These are phyloP conservation scores for Drosophila antonietae DNA, from an alignment of 2,888 invertebrate species.

Conservation along the genomic window DNA sequence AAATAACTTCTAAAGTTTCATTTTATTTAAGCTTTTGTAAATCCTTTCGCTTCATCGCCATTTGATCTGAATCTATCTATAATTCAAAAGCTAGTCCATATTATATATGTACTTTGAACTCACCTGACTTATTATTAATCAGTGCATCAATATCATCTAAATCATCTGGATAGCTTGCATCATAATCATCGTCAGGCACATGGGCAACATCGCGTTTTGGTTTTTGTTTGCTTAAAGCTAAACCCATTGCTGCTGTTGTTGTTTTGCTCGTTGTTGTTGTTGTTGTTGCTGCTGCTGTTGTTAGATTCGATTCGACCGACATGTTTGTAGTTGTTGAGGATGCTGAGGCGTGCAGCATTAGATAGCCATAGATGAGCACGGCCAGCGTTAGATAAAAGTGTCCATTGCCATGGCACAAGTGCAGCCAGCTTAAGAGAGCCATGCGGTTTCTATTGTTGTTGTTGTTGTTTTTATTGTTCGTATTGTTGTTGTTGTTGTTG, in stretches of 20 bases:
- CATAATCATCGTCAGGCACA: slow-evolving; percentile 83
- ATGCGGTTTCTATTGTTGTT: slow-evolving; percentile 48
- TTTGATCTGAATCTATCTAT: background rate
- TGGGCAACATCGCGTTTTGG: slow-evolving; percentile 82
- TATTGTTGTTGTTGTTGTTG: slow-evolving; percentile 37
- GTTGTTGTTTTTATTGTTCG: slow-evolving; percentile 28
- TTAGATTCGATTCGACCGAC: slow-evolving; percentile 8
- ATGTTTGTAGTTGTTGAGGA: slow-evolving; percentile 16
- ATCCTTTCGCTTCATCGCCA: background rate
- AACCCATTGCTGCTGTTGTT: slow-evolving; percentile 22
- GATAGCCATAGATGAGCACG: slow-evolving; percentile 80
- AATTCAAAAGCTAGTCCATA: background rate
- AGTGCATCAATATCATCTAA: slow-evolving; percentile 83
- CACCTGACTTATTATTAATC: slow-evolving; percentile 84
- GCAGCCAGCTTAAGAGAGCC: slow-evolving; percentile 62
- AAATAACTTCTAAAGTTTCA: background rate
- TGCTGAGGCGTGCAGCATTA: slow-evolving; percentile 79
- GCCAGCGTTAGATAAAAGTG: slow-evolving; percentile 73
- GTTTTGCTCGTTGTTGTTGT: slow-evolving; percentile 19
- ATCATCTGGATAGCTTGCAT: slow-evolving; percentile 83
- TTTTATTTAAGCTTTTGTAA: background rate
- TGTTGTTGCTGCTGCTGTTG: slow-evolving; percentile 37
- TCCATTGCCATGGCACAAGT: slow-evolving; percentile 63
- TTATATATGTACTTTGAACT: slow-evolving; percentile 24
- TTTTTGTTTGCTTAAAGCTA: slow-evolving; percentile 38